A percentile compares a stretch with the other conserved stretches of the same genome.
Conservation (phyloP, 2,113 vertebrate genomes). For the Ammodytes dubius region DNA sequence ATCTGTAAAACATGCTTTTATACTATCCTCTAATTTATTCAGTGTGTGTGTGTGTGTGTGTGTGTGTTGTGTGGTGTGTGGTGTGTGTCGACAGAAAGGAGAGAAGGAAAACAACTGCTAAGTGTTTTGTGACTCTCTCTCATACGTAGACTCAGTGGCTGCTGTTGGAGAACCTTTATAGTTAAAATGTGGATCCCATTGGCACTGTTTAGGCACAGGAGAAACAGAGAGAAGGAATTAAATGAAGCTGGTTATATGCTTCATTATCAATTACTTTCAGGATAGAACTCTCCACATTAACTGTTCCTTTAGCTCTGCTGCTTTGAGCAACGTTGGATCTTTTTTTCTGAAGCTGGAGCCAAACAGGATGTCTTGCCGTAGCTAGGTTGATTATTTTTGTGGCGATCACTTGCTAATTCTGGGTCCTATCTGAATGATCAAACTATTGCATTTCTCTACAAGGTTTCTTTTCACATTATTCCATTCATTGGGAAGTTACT, state of each 20-base stretch:
- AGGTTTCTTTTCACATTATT: constrained; percentile 18
- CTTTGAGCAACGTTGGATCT: constrained; percentile 14
- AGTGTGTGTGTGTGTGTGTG: constrained; percentile 61
- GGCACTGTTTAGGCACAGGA: constrained; percentile 19
- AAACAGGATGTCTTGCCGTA: constrained; percentile 29
- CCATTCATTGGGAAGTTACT: not conserved
- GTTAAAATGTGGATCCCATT: constrained; percentile 40
- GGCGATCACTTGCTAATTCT: constrained; percentile 28
- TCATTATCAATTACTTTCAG: constrained; percentile 27
- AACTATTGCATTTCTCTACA: not conserved
- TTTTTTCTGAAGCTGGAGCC: constrained; percentile 23
- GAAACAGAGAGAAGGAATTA: constrained; percentile 25
- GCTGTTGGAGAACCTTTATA: constrained; percentile 47
- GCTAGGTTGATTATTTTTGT: not conserved
- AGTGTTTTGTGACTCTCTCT: constrained; percentile 56
- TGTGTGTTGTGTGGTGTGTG: constrained; percentile 43
- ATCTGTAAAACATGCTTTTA: constrained; percentile 57
- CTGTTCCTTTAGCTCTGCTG: constrained; percentile 6
- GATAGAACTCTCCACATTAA: not conserved
- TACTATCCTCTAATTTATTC: constrained; percentile 73
- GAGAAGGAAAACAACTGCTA: constrained; percentile 58
- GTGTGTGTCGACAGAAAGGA: constrained; percentile 62
- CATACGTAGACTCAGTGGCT: constrained; percentile 33
- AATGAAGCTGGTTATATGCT: not conserved
- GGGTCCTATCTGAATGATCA: constrained; percentile 34